Evolutionary conservation across 1,140 invertebrate genomes (phyloP).

Genomic region (Stegodyphus dumicola): DNA sequence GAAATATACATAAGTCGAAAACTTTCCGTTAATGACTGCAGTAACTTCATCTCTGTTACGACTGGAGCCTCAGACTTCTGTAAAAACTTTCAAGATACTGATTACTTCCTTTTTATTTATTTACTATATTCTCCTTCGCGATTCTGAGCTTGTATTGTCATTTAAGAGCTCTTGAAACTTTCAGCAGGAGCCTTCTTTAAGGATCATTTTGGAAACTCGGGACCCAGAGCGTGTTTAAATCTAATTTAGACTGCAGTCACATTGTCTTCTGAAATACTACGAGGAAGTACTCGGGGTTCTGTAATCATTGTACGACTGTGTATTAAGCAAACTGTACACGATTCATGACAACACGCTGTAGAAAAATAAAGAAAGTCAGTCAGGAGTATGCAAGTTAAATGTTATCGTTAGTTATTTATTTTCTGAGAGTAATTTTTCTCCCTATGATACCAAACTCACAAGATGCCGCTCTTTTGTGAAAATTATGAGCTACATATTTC

Average conservation of each 20-base stretch:
- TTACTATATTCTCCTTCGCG: conserved; percentile 6
- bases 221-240: conserved; percentile 37
- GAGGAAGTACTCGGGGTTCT: conserved; percentile 1
- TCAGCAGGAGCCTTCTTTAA: conserved; percentile 25
- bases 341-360: background rate
- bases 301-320: conserved; percentile 18
- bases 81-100: no score
- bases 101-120: conserved; percentile 14
- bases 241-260: conserved; percentile 23
- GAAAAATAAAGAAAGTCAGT: background rate
- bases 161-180: conserved; percentile 36
- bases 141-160: conserved; percentile 31
- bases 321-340: conserved; percentile 23
- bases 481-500: conserved; percentile 27
- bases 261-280: conserved; percentile 33
- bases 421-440: background rate
- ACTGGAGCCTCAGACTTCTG: no score
- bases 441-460: background rate
- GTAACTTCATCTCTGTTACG: no score
- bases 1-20: no score
- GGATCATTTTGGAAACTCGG: conserved; percentile 26
- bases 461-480: background rate
- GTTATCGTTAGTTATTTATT: background rate
- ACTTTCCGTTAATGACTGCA: no score
- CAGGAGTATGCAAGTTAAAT: background rate